These are phyloP conservation scores for Andrena fulva DNA, from an alignment of 2,888 invertebrate species.

Conservation along the genomic window DNA sequence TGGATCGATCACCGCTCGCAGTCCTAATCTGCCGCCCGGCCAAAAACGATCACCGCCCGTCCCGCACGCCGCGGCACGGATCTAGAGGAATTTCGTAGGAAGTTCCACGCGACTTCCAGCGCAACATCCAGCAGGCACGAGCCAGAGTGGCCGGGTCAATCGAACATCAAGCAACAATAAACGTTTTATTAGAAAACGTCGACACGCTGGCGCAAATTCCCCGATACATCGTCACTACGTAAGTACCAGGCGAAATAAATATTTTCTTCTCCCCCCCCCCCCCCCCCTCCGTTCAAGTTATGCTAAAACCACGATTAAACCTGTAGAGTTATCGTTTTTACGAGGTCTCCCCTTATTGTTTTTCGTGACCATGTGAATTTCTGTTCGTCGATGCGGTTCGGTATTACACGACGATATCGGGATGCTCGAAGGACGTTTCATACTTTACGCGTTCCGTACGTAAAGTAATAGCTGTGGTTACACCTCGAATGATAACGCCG, in stretches of 20 bases:
- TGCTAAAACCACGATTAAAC: conserved; percentile 1
- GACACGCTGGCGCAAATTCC: conserved; percentile 84
- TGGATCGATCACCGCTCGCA: conserved; percentile 45
- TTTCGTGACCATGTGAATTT: background rate
- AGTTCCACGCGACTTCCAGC: background rate
- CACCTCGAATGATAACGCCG: too few species aligned
- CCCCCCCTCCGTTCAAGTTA: background rate
- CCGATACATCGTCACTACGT: conserved; percentile 79
- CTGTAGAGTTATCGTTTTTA: background rate
- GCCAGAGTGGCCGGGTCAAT: conserved; percentile 44
- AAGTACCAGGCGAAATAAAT: conserved; percentile 69
- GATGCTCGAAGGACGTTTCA: background rate
- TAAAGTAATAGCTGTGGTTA: background rate
- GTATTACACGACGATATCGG: background rate
- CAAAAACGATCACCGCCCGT: background rate
- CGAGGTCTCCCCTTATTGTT: background rate
- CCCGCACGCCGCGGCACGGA: background rate
- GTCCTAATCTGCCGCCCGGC: background rate
- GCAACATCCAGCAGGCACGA: background rate
- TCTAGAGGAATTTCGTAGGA: background rate
- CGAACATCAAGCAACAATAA: conserved; percentile 46
- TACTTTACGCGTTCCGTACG: background rate
- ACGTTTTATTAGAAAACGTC: conserved; percentile 70
- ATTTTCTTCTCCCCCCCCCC: background rate
- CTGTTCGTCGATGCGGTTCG: background rate